Percentiles rank a stretch among this genome's conserved stretches.
Conservation (phyloP, 1,140 invertebrate genomes). For the Tyrophagus putrescentiae region DNA sequence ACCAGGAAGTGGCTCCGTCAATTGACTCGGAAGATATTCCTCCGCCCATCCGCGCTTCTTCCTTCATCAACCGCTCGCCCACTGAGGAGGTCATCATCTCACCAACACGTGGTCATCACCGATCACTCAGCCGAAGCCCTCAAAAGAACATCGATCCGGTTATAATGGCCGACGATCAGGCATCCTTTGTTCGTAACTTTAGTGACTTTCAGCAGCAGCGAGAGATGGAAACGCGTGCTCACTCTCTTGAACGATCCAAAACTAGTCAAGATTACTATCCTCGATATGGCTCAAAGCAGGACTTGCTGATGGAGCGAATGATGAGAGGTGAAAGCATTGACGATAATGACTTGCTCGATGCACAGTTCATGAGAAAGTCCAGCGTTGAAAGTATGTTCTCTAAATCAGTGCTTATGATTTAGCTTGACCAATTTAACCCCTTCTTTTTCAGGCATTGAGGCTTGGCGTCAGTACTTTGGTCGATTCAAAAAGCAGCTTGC, state of each 20-base stretch:
- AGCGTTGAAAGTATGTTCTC: constrained; percentile 17
- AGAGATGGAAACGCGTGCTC: constrained; percentile 1
- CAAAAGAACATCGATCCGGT: background rate
- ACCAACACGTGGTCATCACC: too few relatives aligned
- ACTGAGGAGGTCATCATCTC: too few relatives aligned
- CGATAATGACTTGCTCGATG: constrained; percentile 12
- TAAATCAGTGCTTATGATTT: background rate
- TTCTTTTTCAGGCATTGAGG: constrained; percentile 10
- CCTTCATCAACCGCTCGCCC: background rate
- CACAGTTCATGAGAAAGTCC: constrained; percentile 5
- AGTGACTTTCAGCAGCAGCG: constrained; percentile 7
- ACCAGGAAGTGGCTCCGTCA: background rate
- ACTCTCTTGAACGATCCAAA: constrained; percentile 17
- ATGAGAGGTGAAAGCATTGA: constrained; percentile 15
- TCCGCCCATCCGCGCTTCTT: background rate
- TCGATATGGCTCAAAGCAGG: background rate
- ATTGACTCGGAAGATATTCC: constrained; percentile 10
- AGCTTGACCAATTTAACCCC: background rate
- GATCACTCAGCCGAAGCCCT: too few relatives aligned
- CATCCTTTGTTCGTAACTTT: background rate
- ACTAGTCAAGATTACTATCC: constrained; percentile 16
- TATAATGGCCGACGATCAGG: background rate
- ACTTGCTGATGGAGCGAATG: constrained; percentile 4
- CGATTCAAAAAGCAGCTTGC: constrained; percentile 27
- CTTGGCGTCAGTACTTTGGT: constrained; percentile 22